These are phyloP conservation scores for Actinernus sp. DNA, from an alignment of 92 coral and sea anemone species.

Conservation along the genomic window DNA sequence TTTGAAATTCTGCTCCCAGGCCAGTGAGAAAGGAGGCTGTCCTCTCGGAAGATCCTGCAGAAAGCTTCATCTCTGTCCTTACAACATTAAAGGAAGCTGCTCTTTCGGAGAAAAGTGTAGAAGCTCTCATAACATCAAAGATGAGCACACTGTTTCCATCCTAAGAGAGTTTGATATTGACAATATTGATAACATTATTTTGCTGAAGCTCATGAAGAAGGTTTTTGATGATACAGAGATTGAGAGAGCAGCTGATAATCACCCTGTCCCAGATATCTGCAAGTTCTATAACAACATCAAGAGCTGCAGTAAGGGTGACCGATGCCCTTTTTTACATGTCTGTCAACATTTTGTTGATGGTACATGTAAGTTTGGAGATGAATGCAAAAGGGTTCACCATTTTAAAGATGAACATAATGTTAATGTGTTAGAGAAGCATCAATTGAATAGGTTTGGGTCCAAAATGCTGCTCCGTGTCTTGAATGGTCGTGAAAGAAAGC, in stretches of 20 bases:
- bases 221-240: constrained; percentile 66
- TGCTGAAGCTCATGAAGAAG: constrained; percentile 45
- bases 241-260: constrained; percentile 64
- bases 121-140: constrained; percentile 56
- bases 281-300: constrained; percentile 77
- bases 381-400: constrained; percentile 77
- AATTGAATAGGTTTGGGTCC: constrained; percentile 28
- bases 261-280: constrained; percentile 74
- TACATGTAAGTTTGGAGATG: constrained; percentile 78
- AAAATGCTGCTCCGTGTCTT: constrained; percentile 21
- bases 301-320: constrained; percentile 44
- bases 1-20: constrained; percentile 66
- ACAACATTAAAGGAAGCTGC: constrained; percentile 73
- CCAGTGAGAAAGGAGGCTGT: constrained; percentile 55
- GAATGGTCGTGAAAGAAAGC: constrained; percentile 42
- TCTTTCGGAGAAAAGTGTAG: constrained; percentile 60
- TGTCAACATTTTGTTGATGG: constrained; percentile 79
- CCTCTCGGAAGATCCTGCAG: constrained; percentile 26
- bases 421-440: constrained; percentile 41
- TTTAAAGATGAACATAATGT: constrained; percentile 64
- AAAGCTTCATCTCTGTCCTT: constrained; percentile 84
- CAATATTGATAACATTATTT: neutral
- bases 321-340: constrained; percentile 83
- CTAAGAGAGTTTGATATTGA: constrained; percentile 37
- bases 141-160: constrained; percentile 55